Evolutionary conservation across 2,797 vertebrate genomes (phyloP).

Genomic region (Enteromius thamalakanensis): DNA sequence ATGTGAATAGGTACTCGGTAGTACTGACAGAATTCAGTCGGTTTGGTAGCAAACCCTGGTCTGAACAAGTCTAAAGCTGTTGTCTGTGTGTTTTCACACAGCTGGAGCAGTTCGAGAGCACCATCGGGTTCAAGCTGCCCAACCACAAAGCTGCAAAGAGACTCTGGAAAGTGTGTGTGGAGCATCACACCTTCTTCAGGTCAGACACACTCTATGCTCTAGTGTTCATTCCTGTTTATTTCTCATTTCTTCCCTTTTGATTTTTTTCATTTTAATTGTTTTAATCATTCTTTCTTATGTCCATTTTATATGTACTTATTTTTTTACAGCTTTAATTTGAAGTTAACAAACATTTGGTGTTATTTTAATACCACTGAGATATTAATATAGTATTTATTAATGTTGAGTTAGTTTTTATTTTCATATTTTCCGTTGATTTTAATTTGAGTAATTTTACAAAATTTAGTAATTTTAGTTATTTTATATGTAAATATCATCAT

Average conservation of each 20-base stretch:
- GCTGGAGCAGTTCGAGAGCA: slow-evolving; percentile 99
- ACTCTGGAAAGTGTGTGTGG: slow-evolving; percentile 98
- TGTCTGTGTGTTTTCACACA: slow-evolving; percentile 65
- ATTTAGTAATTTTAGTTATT: too few species aligned
- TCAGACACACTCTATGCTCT: slow-evolving; percentile 60
- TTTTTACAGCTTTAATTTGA: neutral
- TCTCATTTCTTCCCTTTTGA: neutral
- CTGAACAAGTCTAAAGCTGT: neutral
- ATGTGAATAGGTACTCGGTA: too few species aligned
- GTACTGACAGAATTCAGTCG: too few species aligned
- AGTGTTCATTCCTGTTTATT: too few species aligned
- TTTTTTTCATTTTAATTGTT: neutral
- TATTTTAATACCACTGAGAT: neutral
- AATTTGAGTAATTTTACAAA: neutral
- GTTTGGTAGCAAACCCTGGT: neutral
- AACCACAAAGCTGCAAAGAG: slow-evolving; percentile 97
- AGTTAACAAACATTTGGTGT: neutral
- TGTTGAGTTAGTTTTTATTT: neutral
- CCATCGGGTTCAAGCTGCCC: slow-evolving; percentile 97
- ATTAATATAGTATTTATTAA: neutral
- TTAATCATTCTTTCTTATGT: neutral
- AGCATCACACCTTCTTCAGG: slow-evolving; percentile 99
- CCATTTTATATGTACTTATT: neutral
- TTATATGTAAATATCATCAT: neutral
- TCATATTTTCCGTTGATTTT: neutral